A percentile compares a stretch with the other conserved stretches of the same genome.
phyloP scores from a whole-genome alignment of 1,140 invertebrate species.

The Lethrus apterus region DNA sequence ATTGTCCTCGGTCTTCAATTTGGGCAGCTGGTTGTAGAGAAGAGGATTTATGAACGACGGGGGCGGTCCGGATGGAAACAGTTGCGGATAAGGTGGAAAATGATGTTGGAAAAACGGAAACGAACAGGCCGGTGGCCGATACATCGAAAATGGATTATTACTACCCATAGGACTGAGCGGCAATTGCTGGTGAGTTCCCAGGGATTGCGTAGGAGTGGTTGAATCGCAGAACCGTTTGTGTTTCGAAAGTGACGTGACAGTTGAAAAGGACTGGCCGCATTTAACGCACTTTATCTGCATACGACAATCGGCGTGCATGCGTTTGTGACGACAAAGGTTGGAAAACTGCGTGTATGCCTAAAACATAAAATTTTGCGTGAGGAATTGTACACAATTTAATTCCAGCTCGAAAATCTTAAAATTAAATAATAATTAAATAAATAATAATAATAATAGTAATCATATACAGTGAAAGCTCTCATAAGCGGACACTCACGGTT shows the following conservation, averaged over 20 bases:
- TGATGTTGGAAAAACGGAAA: slow-evolving; percentile 48
- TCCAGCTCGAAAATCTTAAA: background rate
- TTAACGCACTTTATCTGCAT: slow-evolving; percentile 85
- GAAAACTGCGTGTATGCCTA: slow-evolving; percentile 99
- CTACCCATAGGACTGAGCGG: slow-evolving; percentile 42
- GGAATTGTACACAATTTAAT: background rate
- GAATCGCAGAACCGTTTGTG: slow-evolving; percentile 80
- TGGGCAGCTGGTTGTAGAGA: slow-evolving; percentile 43
- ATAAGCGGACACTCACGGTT: too few relatives aligned
- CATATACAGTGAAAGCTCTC: too few relatives aligned
- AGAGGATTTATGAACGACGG: slow-evolving; percentile 46
- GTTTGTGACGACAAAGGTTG: slow-evolving; percentile 97
- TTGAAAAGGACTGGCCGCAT: slow-evolving; percentile 86
- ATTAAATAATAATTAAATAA: too few relatives aligned
- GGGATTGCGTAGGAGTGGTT: slow-evolving; percentile 44
- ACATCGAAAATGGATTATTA: slow-evolving; percentile 63
- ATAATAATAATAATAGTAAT: too few relatives aligned
- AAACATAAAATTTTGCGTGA: slow-evolving; percentile 38
- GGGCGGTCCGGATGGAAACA: slow-evolving; percentile 47
- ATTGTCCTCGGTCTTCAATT: slow-evolving; percentile 34
- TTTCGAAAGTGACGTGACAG: slow-evolving; percentile 74
- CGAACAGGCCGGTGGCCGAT: slow-evolving; percentile 43
- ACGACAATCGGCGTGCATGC: slow-evolving; percentile 92
- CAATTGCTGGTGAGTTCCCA: slow-evolving; percentile 44
- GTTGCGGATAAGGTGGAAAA: slow-evolving; percentile 47